Evolutionary conservation across 2,797 vertebrate species (phyloP).

Genomic region (Heteromormyrus szaboi): DNA sequence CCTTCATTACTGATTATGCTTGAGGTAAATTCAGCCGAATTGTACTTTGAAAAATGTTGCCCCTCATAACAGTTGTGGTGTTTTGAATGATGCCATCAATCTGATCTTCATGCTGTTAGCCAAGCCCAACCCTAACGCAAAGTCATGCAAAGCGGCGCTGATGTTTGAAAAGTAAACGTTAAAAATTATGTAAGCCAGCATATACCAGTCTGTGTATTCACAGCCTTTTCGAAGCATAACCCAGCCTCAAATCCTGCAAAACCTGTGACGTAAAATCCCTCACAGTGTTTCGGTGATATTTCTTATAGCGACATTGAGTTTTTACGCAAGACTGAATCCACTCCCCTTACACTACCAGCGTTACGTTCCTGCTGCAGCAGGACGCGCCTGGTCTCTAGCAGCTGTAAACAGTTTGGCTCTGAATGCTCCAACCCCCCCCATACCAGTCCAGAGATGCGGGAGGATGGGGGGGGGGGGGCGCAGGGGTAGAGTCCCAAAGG

Average conservation of each 20-base stretch:
- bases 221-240: not conserved
- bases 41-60: not conserved
- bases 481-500: not conserved
- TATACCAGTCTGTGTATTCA: not conserved
- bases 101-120: not conserved
- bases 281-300: not conserved
- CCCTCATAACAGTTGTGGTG: not conserved
- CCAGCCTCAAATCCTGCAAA: not conserved
- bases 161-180: slow-evolving; percentile 17
- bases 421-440: not conserved
- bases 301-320: not conserved
- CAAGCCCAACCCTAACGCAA: not conserved
- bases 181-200: not conserved
- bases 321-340: not conserved
- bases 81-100: not conserved
- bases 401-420: slow-evolving; percentile 15
- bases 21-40: too few relatives aligned
- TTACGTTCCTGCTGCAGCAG: not conserved
- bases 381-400: not conserved
- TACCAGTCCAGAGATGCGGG: not conserved
- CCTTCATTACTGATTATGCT: not conserved
- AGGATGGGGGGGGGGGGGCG: not conserved
- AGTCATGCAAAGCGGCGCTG: not conserved
- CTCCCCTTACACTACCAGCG: not conserved
- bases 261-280: not conserved